These are phyloP conservation scores for Nemotelus pantherinus DNA, from an alignment of 2,888 invertebrate genomes.

Conservation along the genomic window DNA sequence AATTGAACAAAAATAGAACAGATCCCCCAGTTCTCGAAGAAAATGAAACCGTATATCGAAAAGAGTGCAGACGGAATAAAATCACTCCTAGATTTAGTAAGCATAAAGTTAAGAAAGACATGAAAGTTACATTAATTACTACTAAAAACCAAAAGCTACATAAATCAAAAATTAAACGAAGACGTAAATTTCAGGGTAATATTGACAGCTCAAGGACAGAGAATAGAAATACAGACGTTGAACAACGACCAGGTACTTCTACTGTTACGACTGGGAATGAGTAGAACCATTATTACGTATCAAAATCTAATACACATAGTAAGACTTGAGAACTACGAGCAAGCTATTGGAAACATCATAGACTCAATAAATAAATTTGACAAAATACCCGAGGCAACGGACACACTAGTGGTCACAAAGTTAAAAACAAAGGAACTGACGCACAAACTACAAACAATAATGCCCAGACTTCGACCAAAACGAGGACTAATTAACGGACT, in stretches of 20 bases:
- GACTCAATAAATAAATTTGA: neutral
- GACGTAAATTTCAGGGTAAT: slow-evolving; percentile 24
- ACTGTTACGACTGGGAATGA: neutral
- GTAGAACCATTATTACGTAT: neutral
- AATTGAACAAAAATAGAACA: neutral
- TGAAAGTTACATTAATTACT: slow-evolving; percentile 15
- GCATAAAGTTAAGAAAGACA: slow-evolving; percentile 6
- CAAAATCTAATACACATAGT: neutral
- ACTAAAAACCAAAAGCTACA: slow-evolving; percentile 22
- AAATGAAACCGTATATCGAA: neutral
- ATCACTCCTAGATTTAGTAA: neutral
- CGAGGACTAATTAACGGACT: slow-evolving; percentile 37
- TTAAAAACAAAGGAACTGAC: slow-evolving; percentile 34
- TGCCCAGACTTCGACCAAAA: slow-evolving; percentile 27
- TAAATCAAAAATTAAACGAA: slow-evolving; percentile 33
- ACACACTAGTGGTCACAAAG: neutral
- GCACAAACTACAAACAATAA: slow-evolving; percentile 13
- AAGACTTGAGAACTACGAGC: neutral
- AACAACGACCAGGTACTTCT: slow-evolving; percentile 10
- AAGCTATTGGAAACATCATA: neutral
- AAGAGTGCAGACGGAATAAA: slow-evolving; percentile 1
- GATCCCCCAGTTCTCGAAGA: neutral
- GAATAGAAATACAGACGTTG: slow-evolving; percentile 7
- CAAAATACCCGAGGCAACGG: neutral
- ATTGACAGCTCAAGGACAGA: neutral